Conservation (phyloP, 1,140 invertebrate species). For the Zeugodacus cucurbitae region DNA sequence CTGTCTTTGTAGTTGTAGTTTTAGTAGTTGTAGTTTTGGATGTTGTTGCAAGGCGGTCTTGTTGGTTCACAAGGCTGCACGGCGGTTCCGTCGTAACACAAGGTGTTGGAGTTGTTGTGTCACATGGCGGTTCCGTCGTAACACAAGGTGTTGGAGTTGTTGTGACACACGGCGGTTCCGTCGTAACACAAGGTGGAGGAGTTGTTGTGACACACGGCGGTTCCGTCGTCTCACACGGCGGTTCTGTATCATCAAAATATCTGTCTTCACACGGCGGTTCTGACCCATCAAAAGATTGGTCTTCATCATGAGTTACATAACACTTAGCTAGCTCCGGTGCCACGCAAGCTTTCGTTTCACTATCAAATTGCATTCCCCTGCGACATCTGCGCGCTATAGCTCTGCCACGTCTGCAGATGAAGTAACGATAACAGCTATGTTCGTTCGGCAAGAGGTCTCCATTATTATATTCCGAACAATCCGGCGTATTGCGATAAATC, state of each 20-base stretch:
- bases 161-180: background rate
- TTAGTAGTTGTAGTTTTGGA: too few relatives aligned
- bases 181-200: too few relatives aligned
- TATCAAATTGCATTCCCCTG: background rate
- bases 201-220: background rate
- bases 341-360: background rate
- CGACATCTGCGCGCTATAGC: background rate
- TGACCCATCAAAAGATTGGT: too few relatives aligned
- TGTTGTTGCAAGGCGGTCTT: too few relatives aligned
- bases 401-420: background rate
- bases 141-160: background rate
- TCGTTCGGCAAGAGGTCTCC: background rate
- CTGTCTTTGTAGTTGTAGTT: too few relatives aligned
- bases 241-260: too few relatives aligned
- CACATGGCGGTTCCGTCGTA: background rate
- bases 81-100: background rate
- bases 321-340: background rate
- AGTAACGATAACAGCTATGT: background rate
- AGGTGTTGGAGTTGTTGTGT: background rate
- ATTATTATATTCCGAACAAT: background rate
- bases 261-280: too few relatives aligned
- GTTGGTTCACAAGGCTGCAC: too few relatives aligned
- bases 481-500: background rate
- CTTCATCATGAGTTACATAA: background rate
- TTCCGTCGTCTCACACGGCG: too few relatives aligned